Base-by-base conservation (phyloP, 2,888 invertebrate genomes). In the Meteorus colon region DNA sequence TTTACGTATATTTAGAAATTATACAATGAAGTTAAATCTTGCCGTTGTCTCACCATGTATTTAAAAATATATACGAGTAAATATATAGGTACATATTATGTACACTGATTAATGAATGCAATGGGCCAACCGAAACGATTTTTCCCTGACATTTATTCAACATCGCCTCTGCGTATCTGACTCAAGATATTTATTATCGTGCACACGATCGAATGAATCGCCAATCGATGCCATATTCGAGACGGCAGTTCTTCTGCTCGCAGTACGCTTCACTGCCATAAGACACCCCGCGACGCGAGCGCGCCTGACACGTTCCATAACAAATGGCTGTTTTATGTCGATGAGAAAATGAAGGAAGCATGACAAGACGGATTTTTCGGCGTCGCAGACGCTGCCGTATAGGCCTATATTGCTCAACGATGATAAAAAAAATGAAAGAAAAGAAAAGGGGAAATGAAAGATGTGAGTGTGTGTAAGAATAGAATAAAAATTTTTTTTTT, bases 271-370 rank as follows among this genome's bases (percentile, higher is more conserved):
- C 63, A 24, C 12, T n/a, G 63, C 77, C 79, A 73, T 41, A 63
- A 77, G 81, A 87, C 87, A 86, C 87, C 88, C 88, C 88, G 86
- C 86, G 86, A 86, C 84, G 83, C 84, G 82, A 82, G 83, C 73
- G 71, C 74, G 79, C 76, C 86, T 87, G 88, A 88, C 89, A 85
- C 86, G 86, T 84, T 84, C 84, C n/a, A 63, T 89, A 89, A 89
- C 89, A 89, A 89, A 89, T 89, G 88, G 88, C 88, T 88, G 88
- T 89, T 89, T 89, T 88, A 89, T 86, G 86, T 86, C 86, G 83
- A 79, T 80, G 86, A 89, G 89, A 89, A 89, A 89, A 89, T 89
- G 89, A 89, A 89, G 88, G 86, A 84, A 89, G 88, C 86, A 89
- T 89, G 89, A 89, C 89, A 86, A 87, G 89, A 87, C 86, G 87